Evolutionary conservation across 2,888 invertebrate genomes (phyloP).

Genomic region (Spodoptera exigua): DNA sequence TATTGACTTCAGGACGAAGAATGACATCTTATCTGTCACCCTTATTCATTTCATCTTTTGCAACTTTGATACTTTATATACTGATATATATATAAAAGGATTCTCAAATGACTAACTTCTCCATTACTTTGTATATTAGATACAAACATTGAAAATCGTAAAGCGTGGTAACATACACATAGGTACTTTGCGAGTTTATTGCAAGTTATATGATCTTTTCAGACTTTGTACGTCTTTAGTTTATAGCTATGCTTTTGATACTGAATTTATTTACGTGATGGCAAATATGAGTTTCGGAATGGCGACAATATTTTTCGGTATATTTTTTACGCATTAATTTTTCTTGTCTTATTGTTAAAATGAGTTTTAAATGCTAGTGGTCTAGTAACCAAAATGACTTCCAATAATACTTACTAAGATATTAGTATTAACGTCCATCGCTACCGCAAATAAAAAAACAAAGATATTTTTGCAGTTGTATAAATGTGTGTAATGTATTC

Average conservation of each 20-base stretch:
- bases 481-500: no score
- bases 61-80: neutral
- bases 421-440: no score
- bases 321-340: neutral
- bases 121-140: conserved; percentile 9
- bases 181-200: conserved; percentile 8
- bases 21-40: no score
- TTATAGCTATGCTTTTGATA: conserved; percentile 13
- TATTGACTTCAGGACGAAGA: no score
- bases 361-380: no score
- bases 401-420: no score
- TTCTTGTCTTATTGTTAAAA: neutral
- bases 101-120: conserved; percentile 4
- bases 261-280: conserved; percentile 5
- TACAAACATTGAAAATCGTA: conserved; percentile 10
- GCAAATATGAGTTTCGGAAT: conserved; percentile 1
- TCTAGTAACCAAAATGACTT: no score
- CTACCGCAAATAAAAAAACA: no score
- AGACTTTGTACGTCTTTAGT: conserved; percentile 17
- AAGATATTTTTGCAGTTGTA: no score
- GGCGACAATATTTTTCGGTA: neutral
- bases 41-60: neutral
- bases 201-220: conserved; percentile 9
- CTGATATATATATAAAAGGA: neutral
- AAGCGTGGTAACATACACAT: conserved; percentile 11